phyloP scores from a whole-genome alignment of 2,113 vertebrate species.

The Triplophysa tibetana region DNA sequence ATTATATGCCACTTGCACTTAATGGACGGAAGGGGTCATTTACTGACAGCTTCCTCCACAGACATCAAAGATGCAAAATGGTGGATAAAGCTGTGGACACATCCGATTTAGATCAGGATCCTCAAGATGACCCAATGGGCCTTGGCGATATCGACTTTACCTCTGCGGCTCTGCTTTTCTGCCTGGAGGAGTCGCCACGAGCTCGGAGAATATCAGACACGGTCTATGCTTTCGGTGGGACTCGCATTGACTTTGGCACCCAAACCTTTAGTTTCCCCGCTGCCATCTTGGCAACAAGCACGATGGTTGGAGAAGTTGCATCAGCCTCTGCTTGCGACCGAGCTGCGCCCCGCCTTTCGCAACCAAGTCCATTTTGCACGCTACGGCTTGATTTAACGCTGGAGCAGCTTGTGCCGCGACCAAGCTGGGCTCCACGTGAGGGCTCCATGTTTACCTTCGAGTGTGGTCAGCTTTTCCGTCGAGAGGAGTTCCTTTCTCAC shows the following conservation, averaged over 20 bases:
- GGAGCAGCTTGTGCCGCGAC: constrained; percentile 78
- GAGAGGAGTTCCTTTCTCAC: constrained; percentile 96
- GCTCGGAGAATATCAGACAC: constrained; percentile 92
- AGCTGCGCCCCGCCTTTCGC: constrained; percentile 91
- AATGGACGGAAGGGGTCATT: constrained; percentile 72
- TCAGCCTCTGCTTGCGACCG: constrained; percentile 96
- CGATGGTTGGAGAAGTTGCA: constrained; percentile 95
- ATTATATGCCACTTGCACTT: constrained; percentile 74
- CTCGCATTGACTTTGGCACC: constrained; percentile 88
- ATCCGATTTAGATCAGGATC: constrained; percentile 86
- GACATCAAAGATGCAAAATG: constrained; percentile 73
- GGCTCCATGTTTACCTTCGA: constrained; percentile 96
- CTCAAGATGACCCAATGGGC: constrained; percentile 84
- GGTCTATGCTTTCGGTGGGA: constrained; percentile 79
- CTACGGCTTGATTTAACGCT: constrained; percentile 90
- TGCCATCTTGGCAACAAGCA: constrained; percentile 92
- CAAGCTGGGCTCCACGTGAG: constrained; percentile 81
- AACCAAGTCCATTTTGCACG: constrained; percentile 93
- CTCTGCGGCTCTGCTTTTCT: constrained; percentile 92
- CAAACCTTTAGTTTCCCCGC: constrained; percentile 96
- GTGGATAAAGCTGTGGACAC: constrained; percentile 95
- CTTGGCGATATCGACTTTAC: constrained; percentile 94
- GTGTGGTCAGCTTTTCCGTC: constrained; percentile 93
- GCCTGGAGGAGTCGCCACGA: constrained; percentile 91
- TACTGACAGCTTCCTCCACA: constrained; percentile 67